A percentile compares a stretch with the other conserved stretches of the same genome.
phyloP scores from a whole-genome alignment of 2,888 invertebrate species.

The Mechanitis mazaeus region DNA sequence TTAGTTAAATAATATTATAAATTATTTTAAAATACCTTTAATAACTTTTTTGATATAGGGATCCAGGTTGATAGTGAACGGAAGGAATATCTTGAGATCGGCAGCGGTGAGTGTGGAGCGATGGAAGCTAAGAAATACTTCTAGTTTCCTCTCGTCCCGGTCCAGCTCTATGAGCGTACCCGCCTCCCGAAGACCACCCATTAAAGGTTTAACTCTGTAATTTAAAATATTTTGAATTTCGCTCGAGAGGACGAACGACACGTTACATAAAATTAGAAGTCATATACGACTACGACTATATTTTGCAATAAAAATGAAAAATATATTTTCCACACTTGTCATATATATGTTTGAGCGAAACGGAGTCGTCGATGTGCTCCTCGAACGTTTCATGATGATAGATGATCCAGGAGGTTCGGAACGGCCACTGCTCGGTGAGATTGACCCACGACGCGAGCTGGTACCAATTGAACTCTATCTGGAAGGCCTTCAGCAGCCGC shows the following conservation, averaged over 20 bases:
- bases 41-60: constrained; percentile 98
- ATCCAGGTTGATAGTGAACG: constrained; percentile 98
- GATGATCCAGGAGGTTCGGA: constrained; percentile 97
- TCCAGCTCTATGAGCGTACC: constrained; percentile 94
- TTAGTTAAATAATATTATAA: too few relatives aligned
- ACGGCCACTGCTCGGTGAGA: constrained; percentile 99
- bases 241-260: background rate
- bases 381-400: constrained; percentile 94
- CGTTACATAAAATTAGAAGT: too few relatives aligned
- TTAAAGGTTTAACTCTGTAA: constrained; percentile 84
- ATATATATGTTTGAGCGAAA: constrained; percentile 92
- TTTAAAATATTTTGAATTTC: background rate
- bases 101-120: constrained; percentile 89
- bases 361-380: constrained; percentile 89
- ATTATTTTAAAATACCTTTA: constrained; percentile 79
- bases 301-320: background rate
- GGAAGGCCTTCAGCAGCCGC: constrained; percentile 96
- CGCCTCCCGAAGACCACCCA: constrained; percentile 89
- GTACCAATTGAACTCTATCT: constrained; percentile 99
- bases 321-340: constrained; percentile 83
- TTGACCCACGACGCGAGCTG: constrained; percentile 98
- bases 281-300: too few relatives aligned
- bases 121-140: constrained; percentile 93
- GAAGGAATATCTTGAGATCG: constrained; percentile 95
- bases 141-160: constrained; percentile 95